Base-by-base conservation (phyloP, 1,140 invertebrate species). In the Saxidomus purpurata region DNA sequence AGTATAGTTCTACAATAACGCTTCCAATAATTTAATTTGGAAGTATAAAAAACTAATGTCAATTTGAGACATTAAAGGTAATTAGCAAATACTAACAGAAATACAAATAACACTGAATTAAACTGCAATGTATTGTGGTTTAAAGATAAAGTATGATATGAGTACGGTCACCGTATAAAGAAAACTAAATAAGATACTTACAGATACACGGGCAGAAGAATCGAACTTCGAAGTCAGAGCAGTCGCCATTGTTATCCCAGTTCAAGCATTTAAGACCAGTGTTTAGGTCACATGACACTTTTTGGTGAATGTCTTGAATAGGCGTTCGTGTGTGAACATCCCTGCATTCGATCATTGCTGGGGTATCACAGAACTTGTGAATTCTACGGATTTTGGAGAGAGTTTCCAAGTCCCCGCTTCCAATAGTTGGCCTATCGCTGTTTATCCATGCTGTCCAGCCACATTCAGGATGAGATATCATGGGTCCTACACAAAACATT, bases 151-250 rank as follows among this genome's bases (percentile, higher is more conserved):
- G n/a, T n/a, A n/a, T n/a, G n/a, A n/a, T n/a, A n/a, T n/a, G n/a
- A n/a, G n/a, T n/a, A n/a, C n/a, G n/a, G n/a, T n/a, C n/a, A n/a
- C n/a, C n/a, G n/a, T n/a, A n/a, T n/a, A n/a, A n/a, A n/a, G n/a
- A n/a, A n/a, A n/a, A n/a, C n/a, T n/a, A n/a, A n/a, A n/a, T n/a
- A n/a, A n/a, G n/a, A n/a, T n/a, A 84, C 82, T 49, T 77, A 81
- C 89, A 28, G 19, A 59, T 43, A 67, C 90, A 77, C 38, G 91
- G 90, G 93, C 98, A 98, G 40, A 97, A 96, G 59, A 98, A 97
- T 36, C 97, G 96, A n/a, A 98, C 97, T 94, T 98, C 97, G 94
- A 97, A 98, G 93, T 98, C 97, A 40, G 90, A 85, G 89, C 96
- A 96, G 31, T 63, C 83, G 9, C 91, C 89, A 11, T 91, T 92